These are phyloP conservation scores for Taeniopygia guttata DNA, from an alignment of 2,797 vertebrate species.

Conservation along the genomic window DNA sequence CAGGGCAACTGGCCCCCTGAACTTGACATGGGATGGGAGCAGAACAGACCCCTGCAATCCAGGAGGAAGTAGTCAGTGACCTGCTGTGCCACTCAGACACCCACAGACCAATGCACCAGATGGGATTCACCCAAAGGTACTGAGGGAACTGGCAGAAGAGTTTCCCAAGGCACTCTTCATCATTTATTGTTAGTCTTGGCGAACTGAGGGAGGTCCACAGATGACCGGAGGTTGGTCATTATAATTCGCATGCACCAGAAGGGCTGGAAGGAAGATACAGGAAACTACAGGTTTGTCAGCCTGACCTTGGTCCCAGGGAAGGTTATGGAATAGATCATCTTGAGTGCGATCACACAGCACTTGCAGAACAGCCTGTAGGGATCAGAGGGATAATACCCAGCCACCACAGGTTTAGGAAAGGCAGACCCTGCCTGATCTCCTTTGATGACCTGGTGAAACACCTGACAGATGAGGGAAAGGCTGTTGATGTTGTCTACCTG, in stretches of 20 bases:
- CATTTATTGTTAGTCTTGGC: neutral
- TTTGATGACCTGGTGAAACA: neutral
- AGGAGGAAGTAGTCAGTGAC: neutral
- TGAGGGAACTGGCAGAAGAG: neutral
- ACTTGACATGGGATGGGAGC: neutral
- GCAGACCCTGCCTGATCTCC: neutral
- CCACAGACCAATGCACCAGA: too few species aligned
- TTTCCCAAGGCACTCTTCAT: neutral
- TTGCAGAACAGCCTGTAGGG: neutral
- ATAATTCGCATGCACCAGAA: neutral
- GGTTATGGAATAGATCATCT: neutral
- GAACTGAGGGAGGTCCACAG: too few species aligned
- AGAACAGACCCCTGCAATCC: neutral
- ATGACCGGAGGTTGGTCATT: neutral
- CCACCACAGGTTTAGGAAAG: neutral
- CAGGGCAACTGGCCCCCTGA: accelerated
- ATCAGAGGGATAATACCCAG: neutral
- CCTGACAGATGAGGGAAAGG: neutral
- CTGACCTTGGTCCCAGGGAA: neutral
- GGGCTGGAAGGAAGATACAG: neutral
- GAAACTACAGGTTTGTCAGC: neutral
- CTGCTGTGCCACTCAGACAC: neutral
- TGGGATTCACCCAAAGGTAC: neutral
- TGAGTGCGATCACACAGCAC: accelerated
- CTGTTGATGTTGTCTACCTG: neutral